A percentile compares a stretch with the other conserved stretches of the same genome.
phyloP scores from a whole-genome alignment of 2,797 vertebrate species.

The Cynodonichthys magdalenae region DNA sequence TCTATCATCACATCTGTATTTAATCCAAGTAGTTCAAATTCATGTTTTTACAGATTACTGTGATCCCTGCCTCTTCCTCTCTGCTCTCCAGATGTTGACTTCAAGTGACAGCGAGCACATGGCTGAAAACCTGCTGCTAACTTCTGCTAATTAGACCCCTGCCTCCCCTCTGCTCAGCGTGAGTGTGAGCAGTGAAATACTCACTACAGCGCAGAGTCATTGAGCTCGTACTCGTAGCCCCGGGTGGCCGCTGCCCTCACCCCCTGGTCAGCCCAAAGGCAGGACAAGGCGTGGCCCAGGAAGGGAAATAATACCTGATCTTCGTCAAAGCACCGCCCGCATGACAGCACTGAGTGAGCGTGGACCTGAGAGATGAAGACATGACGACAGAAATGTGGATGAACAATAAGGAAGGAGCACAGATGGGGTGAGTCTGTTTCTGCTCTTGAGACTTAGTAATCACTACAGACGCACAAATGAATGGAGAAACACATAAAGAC shows the following conservation, averaged over 20 bases:
- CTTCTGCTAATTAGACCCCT: conserved; percentile 72
- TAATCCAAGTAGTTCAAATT: not conserved
- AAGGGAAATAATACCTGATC: conserved; percentile 76
- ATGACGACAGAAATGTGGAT: conserved; percentile 24
- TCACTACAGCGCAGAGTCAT: conserved; percentile 81
- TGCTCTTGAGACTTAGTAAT: conserved; percentile 18
- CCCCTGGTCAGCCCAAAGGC: conserved; percentile 75
- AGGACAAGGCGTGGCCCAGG: conserved; percentile 71
- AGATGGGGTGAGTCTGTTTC: conserved; percentile 31
- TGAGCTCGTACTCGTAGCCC: conserved; percentile 79
- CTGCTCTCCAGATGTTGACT: conserved; percentile 43
- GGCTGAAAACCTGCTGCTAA: conserved; percentile 48
- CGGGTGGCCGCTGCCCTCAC: conserved; percentile 67
- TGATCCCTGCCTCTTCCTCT: conserved; percentile 1
- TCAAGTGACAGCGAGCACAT: conserved; percentile 64
- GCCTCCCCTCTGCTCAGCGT: conserved; percentile 38
- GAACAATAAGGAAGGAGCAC: conserved; percentile 14
- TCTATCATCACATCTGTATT: not conserved
- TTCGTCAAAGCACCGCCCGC: conserved; percentile 77
- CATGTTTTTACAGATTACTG: not conserved
- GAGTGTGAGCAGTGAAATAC: conserved; percentile 43
- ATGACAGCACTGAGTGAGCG: conserved; percentile 75
- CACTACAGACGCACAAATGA: conserved; percentile 7
- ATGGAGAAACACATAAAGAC: not conserved
- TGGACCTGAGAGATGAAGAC: conserved; percentile 59